These are phyloP conservation scores for Hyppa rectilinea DNA, from an alignment of 2,888 invertebrate genomes.

Conservation along the genomic window DNA sequence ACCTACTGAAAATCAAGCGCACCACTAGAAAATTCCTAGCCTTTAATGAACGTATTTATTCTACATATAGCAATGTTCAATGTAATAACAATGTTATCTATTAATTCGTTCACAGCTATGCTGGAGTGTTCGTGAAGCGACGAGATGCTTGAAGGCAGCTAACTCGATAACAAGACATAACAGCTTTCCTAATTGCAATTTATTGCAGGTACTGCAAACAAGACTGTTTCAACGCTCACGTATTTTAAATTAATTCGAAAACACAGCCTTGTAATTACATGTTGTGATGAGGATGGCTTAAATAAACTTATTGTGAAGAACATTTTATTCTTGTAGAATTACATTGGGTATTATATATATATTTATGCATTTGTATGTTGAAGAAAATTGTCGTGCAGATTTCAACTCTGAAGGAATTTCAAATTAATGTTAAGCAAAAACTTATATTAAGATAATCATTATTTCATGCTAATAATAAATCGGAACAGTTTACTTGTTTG, in stretches of 20 bases:
- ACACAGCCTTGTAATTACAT: slow-evolving; percentile 84
- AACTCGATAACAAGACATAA: slow-evolving; percentile 90
- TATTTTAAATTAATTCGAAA: slow-evolving; percentile 89
- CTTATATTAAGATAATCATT: too few relatives aligned
- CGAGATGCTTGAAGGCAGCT: slow-evolving; percentile 86
- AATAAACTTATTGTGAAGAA: slow-evolving; percentile 30
- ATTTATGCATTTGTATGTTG: too few relatives aligned
- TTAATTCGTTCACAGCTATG: slow-evolving; percentile 81
- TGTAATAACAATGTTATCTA: slow-evolving; percentile 75
- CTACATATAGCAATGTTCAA: slow-evolving; percentile 52
- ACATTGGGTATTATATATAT: too few relatives aligned
- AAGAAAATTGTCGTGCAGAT: too few relatives aligned
- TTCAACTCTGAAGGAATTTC: too few relatives aligned
- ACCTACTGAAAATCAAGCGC: not conserved
- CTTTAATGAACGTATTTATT: slow-evolving; percentile 31
- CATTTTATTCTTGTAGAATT: too few relatives aligned
- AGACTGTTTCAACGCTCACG: slow-evolving; percentile 87
- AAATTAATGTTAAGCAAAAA: too few relatives aligned
- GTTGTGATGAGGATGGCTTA: slow-evolving; percentile 66
- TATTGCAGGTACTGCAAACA: slow-evolving; percentile 90
- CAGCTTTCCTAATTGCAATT: slow-evolving; percentile 90
- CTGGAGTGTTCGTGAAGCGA: slow-evolving; percentile 79
- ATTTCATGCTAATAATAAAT: too few relatives aligned
- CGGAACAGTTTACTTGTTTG: too few relatives aligned
- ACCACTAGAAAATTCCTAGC: slow-evolving; percentile 5